Evolutionary conservation across 2,113 vertebrate genomes (phyloP).

Genomic region (Oceanodroma tethys): DNA sequence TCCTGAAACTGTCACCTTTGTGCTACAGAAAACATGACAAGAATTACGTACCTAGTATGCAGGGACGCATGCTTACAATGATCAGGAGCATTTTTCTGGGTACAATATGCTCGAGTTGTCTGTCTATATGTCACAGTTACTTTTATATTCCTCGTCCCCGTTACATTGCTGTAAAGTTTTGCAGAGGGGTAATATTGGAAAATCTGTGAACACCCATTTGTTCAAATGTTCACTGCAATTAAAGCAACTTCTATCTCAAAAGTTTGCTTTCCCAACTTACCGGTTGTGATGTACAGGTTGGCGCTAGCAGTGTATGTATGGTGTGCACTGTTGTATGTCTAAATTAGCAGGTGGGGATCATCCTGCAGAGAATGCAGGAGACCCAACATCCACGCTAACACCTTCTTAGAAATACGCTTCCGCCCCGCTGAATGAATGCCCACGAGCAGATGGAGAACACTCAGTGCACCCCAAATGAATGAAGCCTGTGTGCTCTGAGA

Average conservation of each 20-base stretch:
- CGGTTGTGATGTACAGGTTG: background rate
- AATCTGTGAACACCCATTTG: background rate
- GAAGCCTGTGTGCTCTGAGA: background rate
- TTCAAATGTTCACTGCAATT: background rate
- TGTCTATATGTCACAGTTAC: background rate
- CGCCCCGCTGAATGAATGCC: background rate
- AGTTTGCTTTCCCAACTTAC: background rate
- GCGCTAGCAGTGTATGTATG: fast-evolving
- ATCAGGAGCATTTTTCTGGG: background rate
- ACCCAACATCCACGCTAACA: background rate
- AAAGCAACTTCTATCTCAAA: background rate
- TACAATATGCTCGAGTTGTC: background rate
- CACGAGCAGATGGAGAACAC: background rate
- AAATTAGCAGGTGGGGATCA: background rate
- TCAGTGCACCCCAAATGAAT: background rate
- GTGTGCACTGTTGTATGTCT: background rate
- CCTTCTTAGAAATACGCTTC: background rate
- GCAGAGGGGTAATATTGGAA: background rate
- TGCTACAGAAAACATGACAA: background rate
- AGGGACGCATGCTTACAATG: background rate
- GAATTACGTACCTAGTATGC: background rate
- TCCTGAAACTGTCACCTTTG: background rate
- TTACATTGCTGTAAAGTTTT: background rate
- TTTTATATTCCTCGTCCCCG: background rate
- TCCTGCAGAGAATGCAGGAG: background rate